Evolutionary conservation across 2,888 invertebrate genomes (phyloP).

Genomic region (Dichetophora obliterata): DNA sequence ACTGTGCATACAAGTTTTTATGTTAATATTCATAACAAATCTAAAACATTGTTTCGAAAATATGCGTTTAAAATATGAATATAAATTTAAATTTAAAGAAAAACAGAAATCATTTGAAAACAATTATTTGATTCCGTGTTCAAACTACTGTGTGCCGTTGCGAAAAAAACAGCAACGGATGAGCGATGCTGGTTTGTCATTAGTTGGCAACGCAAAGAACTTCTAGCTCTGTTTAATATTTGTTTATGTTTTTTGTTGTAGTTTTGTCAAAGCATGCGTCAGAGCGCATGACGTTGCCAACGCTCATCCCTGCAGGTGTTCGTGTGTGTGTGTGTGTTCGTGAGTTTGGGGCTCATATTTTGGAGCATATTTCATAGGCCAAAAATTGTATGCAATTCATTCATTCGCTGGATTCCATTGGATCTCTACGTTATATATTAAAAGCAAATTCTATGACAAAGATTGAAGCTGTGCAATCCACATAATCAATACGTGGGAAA

Average conservation of each 20-base stretch:
- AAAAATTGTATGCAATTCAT: slow-evolving; percentile 15
- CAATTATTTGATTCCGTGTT: too few species aligned
- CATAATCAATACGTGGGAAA: slow-evolving; percentile 24
- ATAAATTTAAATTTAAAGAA: too few species aligned
- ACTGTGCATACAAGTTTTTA: too few species aligned
- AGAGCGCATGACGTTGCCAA: slow-evolving; percentile 25
- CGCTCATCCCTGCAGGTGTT: neutral
- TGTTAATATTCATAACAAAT: too few species aligned
- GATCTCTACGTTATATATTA: neutral
- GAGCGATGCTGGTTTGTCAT: neutral
- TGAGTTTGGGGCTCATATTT: neutral
- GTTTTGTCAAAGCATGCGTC: slow-evolving; percentile 15
- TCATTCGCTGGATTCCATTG: slow-evolving; percentile 20
- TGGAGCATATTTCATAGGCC: slow-evolving; percentile 23
- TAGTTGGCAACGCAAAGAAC: neutral
- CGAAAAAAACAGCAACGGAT: too few species aligned
- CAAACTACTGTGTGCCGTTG: too few species aligned
- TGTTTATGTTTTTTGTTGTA: neutral
- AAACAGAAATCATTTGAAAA: too few species aligned
- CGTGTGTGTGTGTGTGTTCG: neutral
- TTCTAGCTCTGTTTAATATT: neutral
- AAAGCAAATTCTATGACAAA: neutral
- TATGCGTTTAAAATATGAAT: too few species aligned
- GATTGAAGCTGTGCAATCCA: neutral
- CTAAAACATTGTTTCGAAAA: too few species aligned